Base-by-base conservation (phyloP, 2,888 invertebrate genomes). In the Napeogenes sylphis region DNA sequence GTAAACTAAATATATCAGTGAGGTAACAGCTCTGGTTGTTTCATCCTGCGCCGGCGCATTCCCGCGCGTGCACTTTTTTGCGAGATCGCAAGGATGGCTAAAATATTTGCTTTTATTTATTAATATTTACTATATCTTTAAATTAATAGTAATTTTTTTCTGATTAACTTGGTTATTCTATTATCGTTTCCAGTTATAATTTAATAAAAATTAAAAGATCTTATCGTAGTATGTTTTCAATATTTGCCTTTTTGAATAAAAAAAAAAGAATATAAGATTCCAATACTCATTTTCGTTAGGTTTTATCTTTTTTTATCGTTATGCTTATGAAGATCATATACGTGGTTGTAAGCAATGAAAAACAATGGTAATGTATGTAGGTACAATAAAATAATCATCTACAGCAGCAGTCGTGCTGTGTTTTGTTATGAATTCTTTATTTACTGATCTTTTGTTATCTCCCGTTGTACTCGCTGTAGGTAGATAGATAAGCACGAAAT, bases 61-160 rank as follows among this genome's bases (percentile, higher is more conserved):
- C 81, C 68, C 74, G 79, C 81, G 78, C 85, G 84, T 81, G 82
- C 76, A 77, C 70, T 61, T 83, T 85, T 84, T 85, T 85, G 75
- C 73, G 53, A 32, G 58, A 45, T 61, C 73, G 64, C 71, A 72
- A 65, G 71, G 81, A 82, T 80, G 79, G 78, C 73, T 82, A 81
- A 80, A 79, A 81, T 78, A 74, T 79, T 77, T 77, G 75, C 71
- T 67, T 69, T 70, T 71, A 73, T 71, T 72, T 73, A 73, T 73
- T 70, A 71, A 51, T 51, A 30, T 51, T 14, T 12, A 51, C 5
- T 69, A 69, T 68, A 68, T 67, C 67, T 69, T 66, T 62, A 71
- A 71, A 71, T 70, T 70, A 67, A 66, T 64, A 68, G 58, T 4
- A 3, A n/a, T n/a, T 4, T n/a, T 47, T 47, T 4, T 47, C 4